Percentiles rank a stretch among this genome's conserved stretches.
Conservation (phyloP, 1,140 invertebrate genomes). For the Plutomurus gul region DNA sequence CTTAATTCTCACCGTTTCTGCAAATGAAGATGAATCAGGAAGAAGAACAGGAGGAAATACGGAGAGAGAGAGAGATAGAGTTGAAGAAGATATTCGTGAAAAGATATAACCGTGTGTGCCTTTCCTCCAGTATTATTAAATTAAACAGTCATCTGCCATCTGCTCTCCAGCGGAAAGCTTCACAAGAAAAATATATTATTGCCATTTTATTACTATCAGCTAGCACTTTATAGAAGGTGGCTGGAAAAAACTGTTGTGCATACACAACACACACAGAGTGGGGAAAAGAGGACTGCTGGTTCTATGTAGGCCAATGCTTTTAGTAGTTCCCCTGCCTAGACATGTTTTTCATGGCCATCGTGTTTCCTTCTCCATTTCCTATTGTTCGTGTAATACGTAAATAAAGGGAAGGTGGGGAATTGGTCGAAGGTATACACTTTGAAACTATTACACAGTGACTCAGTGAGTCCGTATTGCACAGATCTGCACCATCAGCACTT, state of each 20-base stretch:
- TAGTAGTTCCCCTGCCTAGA: background rate
- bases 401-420: background rate
- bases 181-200: background rate
- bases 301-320: no score
- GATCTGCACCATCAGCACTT: background rate
- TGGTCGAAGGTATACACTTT: no score
- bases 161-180: background rate
- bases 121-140: background rate
- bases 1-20: no score
- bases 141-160: slow-evolving; percentile 8
- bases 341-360: background rate
- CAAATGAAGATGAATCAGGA: no score
- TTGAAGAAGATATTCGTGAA: background rate
- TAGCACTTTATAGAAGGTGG: no score
- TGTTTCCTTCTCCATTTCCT: background rate
- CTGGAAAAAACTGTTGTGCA: no score
- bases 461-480: background rate
- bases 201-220: background rate
- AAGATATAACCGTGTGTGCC: no score
- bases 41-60: background rate
- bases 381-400: background rate
- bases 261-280: no score
- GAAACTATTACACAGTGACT: background rate
- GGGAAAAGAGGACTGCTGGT: no score
- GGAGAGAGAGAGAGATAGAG: background rate